phyloP scores from a whole-genome alignment of 2,888 invertebrate species.

The Xanthia icteritia region DNA sequence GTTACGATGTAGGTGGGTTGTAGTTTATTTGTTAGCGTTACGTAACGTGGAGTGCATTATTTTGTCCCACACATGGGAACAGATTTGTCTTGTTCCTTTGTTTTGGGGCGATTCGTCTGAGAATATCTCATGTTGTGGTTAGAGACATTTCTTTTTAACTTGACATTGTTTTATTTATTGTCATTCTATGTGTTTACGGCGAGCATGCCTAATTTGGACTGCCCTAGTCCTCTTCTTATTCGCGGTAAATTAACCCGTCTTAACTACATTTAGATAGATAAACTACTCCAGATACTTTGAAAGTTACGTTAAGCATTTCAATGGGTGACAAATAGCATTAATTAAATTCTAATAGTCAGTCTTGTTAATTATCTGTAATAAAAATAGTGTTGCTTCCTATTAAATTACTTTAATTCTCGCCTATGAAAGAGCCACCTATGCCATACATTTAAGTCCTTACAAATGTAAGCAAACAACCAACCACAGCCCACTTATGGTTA shows the following conservation, averaged over 20 bases:
- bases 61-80: background rate
- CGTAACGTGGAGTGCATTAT: background rate
- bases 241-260: too few relatives aligned
- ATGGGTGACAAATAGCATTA: background rate
- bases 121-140: too few relatives aligned
- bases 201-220: too few relatives aligned
- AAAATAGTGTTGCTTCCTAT: background rate
- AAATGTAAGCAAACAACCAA: background rate
- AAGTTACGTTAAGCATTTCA: too few relatives aligned
- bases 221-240: too few relatives aligned
- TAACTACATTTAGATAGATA: too few relatives aligned
- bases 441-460: background rate
- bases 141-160: background rate
- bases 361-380: background rate
- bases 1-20: slow-evolving; percentile 9
- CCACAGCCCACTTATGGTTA: slow-evolving; percentile 28
- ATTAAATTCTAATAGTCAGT: background rate
- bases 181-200: too few relatives aligned
- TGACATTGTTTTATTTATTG: too few relatives aligned
- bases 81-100: background rate
- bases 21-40: slow-evolving; percentile 30
- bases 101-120: background rate
- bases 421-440: background rate
- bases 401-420: background rate
- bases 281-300: too few relatives aligned